These are phyloP conservation scores for Drosophila tanythrix DNA, from an alignment of 2,888 invertebrate species.

Conservation along the genomic window DNA sequence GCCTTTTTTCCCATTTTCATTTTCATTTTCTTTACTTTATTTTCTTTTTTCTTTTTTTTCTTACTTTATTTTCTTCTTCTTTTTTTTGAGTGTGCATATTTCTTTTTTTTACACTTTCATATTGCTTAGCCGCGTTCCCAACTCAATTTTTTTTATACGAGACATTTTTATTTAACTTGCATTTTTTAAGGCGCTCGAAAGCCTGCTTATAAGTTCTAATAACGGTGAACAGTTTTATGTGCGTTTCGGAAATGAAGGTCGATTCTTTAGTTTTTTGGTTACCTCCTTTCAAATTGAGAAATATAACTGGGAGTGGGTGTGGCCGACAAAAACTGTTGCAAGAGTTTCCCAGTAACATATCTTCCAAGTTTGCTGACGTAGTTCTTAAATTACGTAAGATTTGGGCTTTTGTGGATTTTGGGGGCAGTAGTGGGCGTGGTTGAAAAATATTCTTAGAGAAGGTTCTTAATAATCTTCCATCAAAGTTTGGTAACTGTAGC, in stretches of 20 bases:
- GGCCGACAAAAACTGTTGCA: no score
- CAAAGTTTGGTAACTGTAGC: no score
- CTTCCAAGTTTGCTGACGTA: no score
- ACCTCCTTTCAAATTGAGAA: no score
- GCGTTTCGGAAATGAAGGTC: background rate
- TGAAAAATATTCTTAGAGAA: no score
- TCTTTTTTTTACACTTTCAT: constrained; percentile 39
- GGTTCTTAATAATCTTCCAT: no score
- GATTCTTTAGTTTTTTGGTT: background rate
- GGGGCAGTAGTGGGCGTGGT: no score
- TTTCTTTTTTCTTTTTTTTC: background rate
- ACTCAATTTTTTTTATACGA: constrained; percentile 58
- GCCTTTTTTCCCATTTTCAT: constrained; percentile 9
- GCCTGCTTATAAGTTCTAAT: constrained; percentile 18
- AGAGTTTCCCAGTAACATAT: no score
- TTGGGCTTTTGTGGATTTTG: no score
- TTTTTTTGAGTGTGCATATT: constrained; percentile 12
- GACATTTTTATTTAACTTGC: constrained; percentile 62
- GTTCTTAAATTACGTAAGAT: no score
- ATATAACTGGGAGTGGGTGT: no score
- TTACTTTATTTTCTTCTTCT: constrained; percentile 23
- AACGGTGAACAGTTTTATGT: background rate
- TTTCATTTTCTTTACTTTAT: constrained; percentile 7
- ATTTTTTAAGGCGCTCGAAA: constrained; percentile 25
- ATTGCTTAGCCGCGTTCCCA: constrained; percentile 56